A percentile compares a stretch with the other conserved stretches of the same genome.
phyloP scores from a whole-genome alignment of 2,797 vertebrate species.

The Allochrocebus solatus region DNA sequence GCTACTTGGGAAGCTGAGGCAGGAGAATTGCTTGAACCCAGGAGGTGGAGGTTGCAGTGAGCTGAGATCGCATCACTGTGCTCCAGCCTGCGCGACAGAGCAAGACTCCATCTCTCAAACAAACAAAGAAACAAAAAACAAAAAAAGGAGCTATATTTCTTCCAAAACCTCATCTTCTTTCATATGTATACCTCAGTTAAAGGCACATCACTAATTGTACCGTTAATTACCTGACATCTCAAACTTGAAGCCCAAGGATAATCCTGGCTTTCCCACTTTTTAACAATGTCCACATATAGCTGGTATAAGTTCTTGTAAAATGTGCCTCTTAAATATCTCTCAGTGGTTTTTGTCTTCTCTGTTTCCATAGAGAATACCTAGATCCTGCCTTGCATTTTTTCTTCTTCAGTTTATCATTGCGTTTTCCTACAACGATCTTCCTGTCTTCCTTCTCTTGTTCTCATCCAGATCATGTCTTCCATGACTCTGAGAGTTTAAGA shows the following conservation, averaged over 20 bases:
- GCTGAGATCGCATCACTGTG: not conserved
- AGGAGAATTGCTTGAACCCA: not conserved
- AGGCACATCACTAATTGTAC: not conserved
- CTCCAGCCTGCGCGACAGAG: not conserved
- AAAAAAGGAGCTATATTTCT: not conserved
- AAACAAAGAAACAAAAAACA: not conserved
- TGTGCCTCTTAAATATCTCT: not conserved
- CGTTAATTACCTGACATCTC: not conserved
- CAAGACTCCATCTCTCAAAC: not conserved
- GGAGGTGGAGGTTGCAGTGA: not conserved
- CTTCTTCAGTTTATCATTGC: not conserved
- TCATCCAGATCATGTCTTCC: not conserved
- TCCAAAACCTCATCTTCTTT: not conserved
- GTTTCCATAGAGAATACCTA: not conserved
- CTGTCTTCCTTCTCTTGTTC: not conserved
- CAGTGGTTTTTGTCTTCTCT: not conserved
- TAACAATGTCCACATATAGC: not conserved
- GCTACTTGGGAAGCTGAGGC: not conserved
- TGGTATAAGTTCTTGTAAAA: not conserved
- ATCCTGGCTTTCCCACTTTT: not conserved
- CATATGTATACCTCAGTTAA: not conserved
- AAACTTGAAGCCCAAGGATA: not conserved
- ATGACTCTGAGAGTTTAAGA: not conserved
- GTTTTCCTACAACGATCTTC: not conserved
- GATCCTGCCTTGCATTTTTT: not conserved